Conservation (phyloP, 2,888 invertebrate species). For the Hemistola chrysoprasaria region DNA sequence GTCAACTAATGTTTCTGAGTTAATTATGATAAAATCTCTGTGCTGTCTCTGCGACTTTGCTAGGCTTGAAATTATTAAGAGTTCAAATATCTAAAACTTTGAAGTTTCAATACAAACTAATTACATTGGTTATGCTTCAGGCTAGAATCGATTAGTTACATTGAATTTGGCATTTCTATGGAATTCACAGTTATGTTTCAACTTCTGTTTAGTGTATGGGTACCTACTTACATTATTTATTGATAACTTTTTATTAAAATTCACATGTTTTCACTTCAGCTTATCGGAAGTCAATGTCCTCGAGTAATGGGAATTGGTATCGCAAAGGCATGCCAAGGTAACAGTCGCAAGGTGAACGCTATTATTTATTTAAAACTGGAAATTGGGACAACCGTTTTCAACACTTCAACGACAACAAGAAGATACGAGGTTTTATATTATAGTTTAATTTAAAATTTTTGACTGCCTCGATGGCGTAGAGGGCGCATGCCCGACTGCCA, state of each 20-base stretch:
- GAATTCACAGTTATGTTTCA: too few relatives aligned
- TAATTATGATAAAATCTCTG: too few relatives aligned
- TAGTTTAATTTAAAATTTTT: too few relatives aligned
- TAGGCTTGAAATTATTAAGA: background rate
- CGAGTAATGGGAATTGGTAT: conserved; percentile 49
- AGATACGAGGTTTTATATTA: too few relatives aligned
- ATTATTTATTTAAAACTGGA: conserved; percentile 24
- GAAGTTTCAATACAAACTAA: conserved; percentile 1
- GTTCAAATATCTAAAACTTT: conserved; percentile 1
- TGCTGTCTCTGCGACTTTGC: too few relatives aligned
- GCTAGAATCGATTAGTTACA: background rate
- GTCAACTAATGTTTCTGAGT: conserved; percentile 37
- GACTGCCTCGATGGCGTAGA: too few relatives aligned
- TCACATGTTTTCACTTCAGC: conserved; percentile 29
- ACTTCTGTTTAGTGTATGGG: too few relatives aligned
- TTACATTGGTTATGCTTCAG: background rate
- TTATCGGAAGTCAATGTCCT: conserved; percentile 64
- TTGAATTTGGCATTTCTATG: background rate
- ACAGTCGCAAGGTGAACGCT: conserved; percentile 49
- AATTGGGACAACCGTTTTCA: conserved; percentile 23
- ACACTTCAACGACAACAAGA: background rate
- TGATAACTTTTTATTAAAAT: too few relatives aligned
- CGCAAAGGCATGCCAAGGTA: conserved; percentile 66
- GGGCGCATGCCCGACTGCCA: too few relatives aligned
- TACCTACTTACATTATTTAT: too few relatives aligned